Evolutionary conservation across 2,797 vertebrate species (phyloP).

Genomic region (Danio aesculapii): DNA sequence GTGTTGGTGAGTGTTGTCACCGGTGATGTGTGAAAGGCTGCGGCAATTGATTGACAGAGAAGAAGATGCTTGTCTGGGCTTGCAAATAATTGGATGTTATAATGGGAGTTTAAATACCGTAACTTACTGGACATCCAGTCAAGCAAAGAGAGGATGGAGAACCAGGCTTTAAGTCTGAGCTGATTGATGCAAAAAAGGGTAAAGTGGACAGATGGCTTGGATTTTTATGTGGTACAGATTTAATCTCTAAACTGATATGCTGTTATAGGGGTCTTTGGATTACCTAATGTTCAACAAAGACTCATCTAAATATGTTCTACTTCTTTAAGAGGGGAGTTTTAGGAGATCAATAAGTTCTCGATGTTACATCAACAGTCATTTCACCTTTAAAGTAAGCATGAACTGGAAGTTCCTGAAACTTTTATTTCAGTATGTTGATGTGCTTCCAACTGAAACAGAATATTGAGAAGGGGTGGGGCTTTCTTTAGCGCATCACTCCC

Average conservation of each 20-base stretch:
- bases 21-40: constrained; percentile 27
- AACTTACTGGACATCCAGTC: constrained; percentile 10
- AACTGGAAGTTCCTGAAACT: too few species aligned
- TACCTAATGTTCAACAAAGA: background rate
- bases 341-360: background rate
- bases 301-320: background rate
- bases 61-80: constrained; percentile 22
- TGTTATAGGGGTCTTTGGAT: background rate
- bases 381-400: too few species aligned
- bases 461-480: too few species aligned
- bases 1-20: constrained; percentile 17
- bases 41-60: constrained; percentile 41
- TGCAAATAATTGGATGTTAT: constrained; percentile 38
- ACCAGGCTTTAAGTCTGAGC: background rate
- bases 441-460: too few species aligned
- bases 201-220: background rate
- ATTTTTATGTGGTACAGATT: background rate
- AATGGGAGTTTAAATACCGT: constrained; percentile 24
- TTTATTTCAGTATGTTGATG: too few species aligned
- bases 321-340: background rate
- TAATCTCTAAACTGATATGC: background rate
- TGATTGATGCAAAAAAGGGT: constrained; percentile 12
- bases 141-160: constrained; percentile 14
- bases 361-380: too few species aligned
- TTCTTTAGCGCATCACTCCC: too few species aligned